These are phyloP conservation scores for Callospermophilus lateralis DNA, from an alignment of 2,113 vertebrate species.

Conservation along the genomic window DNA sequence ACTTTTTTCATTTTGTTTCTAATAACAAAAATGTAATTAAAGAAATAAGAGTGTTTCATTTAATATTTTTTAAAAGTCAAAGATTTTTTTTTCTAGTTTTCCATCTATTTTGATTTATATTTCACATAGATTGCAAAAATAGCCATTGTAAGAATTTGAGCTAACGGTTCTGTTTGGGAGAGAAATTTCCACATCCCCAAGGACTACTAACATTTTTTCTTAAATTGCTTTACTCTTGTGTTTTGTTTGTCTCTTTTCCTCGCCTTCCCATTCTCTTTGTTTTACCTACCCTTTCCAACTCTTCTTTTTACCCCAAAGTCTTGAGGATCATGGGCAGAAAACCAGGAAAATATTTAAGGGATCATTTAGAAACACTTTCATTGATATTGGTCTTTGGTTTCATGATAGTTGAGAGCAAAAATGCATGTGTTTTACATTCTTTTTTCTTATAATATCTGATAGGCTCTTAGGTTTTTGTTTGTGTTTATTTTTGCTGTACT, in stretches of 20 bases:
- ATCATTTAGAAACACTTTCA: not conserved
- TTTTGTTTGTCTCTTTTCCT: not conserved
- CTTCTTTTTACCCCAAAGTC: not conserved
- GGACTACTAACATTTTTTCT: not conserved
- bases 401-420: not conserved
- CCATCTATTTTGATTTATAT: conserved; percentile 32
- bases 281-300: not conserved
- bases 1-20: not conserved
- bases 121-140: conserved; percentile 2
- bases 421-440: not conserved
- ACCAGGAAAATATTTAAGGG: not conserved
- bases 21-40: not conserved
- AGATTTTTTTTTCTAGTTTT: not conserved
- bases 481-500: no score
- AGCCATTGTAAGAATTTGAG: conserved; percentile 1
- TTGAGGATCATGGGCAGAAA: not conserved
- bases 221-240: not conserved
- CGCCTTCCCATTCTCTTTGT: not conserved
- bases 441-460: conserved; percentile 3
- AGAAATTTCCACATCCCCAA: not conserved
- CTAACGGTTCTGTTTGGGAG: not conserved
- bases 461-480: not conserved
- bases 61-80: not conserved
- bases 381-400: not conserved
- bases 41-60: conserved; percentile 24